Conservation (phyloP, 2,797 vertebrate species). For the Pempheris klunzingeri region DNA sequence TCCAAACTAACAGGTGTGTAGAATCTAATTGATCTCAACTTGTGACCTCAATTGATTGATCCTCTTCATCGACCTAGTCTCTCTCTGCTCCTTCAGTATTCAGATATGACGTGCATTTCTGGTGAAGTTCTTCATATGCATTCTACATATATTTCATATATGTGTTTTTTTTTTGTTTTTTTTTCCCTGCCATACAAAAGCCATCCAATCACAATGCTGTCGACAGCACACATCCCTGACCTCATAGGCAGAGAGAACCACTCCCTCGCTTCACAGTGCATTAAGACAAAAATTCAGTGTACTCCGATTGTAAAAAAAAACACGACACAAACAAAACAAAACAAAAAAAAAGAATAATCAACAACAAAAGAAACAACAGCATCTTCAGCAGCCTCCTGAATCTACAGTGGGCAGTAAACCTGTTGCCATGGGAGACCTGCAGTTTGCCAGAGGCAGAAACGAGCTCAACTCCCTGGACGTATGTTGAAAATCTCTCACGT, state of each 20-base stretch:
- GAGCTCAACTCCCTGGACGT: constrained; percentile 57
- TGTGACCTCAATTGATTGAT: constrained; percentile 68
- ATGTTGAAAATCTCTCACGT: constrained; percentile 44
- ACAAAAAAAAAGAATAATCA: constrained; percentile 57
- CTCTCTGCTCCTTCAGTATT: constrained; percentile 61
- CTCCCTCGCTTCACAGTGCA: constrained; percentile 89
- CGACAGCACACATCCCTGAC: constrained; percentile 78
- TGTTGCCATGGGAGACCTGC: constrained; percentile 64
- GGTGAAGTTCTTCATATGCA: constrained; percentile 75
- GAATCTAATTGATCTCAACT: constrained; percentile 61
- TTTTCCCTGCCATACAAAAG: constrained; percentile 76
- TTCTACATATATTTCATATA: constrained; percentile 78
- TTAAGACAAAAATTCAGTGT: constrained; percentile 90
- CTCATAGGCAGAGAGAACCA: constrained; percentile 73
- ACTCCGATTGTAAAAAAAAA: constrained; percentile 82
- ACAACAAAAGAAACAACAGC: constrained; percentile 70
- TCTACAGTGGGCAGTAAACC: constrained; percentile 73
- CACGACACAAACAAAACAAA: constrained; percentile 65
- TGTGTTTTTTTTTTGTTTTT: constrained; percentile 48
- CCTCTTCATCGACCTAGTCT: constrained; percentile 72
- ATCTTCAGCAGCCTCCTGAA: constrained; percentile 81
- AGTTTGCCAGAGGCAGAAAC: constrained; percentile 61
- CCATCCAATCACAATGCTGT: constrained; percentile 67
- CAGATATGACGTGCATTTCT: constrained; percentile 69
- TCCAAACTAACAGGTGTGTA: constrained; percentile 50